Evolutionary conservation across 2,113 vertebrate species (phyloP), one percentile per base, ranked within the genome.

Genomic region (Neolamprologus toae): DNA sequence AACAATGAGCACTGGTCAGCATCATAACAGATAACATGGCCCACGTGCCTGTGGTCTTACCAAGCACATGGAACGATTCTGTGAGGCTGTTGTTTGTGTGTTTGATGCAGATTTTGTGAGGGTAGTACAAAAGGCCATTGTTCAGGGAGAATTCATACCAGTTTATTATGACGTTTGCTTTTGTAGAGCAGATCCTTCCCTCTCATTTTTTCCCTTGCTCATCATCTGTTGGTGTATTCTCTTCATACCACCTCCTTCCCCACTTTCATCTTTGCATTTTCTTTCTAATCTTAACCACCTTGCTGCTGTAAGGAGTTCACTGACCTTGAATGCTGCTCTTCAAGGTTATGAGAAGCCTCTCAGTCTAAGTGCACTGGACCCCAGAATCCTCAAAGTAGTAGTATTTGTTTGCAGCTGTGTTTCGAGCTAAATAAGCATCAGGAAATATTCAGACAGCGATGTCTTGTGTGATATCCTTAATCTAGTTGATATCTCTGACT

Each of bases 41-140:
- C 66, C 82, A 37, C 59, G 26, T 63, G 78, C 11, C 28, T 26
- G 16, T 23, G 59, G 49, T 85, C 28, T 81, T 42, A 86, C 61
- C 42, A 21, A 81, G 83, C 90, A 84, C 91, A 88, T 90, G 89
- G 81, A 90, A 80, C 10, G 10, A 42, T 68, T 86, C 35, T 66
- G 49, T 42, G 84, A 89, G 80, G 45, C 80, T 59, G 82, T 79
- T 85, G 76, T 89, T 90, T 89, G 54, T 86, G 51, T 88, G 76
- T 63, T 83, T 80, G 21, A 81, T 85, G 81, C 19, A 66, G 83
- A 87, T 55, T 90, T 81, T 37, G 21, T 87, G 45, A 33, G 66
- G 42, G 33, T 10, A 2, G 57, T 2, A 90, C 51, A 93, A 93
- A 90, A 78, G 33, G 9, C 63, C 33, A 85, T 93, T 95, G 92